phyloP scores from a whole-genome alignment of 2,113 vertebrate species.

The Elachura formosa region DNA sequence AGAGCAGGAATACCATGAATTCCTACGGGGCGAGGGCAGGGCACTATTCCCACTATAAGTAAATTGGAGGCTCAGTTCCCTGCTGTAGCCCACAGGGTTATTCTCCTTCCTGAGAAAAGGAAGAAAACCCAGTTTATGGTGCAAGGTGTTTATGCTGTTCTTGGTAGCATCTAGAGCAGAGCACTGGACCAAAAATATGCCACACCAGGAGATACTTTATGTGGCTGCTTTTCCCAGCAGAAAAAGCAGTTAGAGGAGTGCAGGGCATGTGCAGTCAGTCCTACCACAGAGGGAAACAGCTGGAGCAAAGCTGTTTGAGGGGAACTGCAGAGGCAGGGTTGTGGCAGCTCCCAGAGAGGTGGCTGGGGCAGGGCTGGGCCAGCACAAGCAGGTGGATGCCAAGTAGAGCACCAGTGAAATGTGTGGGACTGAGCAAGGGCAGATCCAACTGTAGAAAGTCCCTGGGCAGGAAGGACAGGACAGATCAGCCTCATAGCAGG shows the following conservation, averaged over 20 bases:
- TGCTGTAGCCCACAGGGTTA: background rate
- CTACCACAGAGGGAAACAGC: background rate
- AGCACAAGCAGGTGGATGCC: background rate
- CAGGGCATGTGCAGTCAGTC: background rate
- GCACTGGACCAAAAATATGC: background rate
- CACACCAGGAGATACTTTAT: background rate
- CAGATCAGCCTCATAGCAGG: background rate
- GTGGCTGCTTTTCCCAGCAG: background rate
- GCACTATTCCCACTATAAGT: background rate
- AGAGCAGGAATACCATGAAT: background rate
- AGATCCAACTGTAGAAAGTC: background rate
- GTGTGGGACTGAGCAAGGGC: background rate
- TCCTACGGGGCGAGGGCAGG: background rate
- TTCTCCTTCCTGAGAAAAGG: background rate
- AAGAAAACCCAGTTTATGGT: background rate
- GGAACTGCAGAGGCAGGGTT: background rate
- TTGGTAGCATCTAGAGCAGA: rapidly evolving
- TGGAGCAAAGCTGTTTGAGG: background rate
- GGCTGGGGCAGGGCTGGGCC: background rate
- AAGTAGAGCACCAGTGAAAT: background rate
- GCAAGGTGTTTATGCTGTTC: background rate
- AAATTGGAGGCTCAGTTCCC: background rate
- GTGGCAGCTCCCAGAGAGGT: rapidly evolving
- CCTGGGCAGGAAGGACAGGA: background rate
- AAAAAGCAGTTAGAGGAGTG: background rate